Evolutionary conservation across 1,140 invertebrate genomes (phyloP).

Genomic region (Scaptomyza graminum): DNA sequence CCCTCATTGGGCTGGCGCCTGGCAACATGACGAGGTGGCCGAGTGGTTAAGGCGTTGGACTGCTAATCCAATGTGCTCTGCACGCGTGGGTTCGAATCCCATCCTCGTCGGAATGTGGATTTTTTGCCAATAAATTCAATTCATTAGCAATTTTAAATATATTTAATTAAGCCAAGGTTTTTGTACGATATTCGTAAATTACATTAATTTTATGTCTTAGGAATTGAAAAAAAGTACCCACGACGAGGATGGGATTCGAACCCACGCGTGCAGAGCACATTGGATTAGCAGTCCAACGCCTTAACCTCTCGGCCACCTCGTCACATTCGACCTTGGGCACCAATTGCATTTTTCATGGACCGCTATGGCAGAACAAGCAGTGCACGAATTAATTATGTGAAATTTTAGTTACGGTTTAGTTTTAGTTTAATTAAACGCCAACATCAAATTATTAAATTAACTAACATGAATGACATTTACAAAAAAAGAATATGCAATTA

Average conservation of each 20-base stretch:
- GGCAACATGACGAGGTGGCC: conserved; percentile 90
- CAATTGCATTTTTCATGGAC: conserved; percentile 20
- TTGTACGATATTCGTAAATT: no score
- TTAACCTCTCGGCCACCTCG: conserved; percentile 95
- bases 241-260: conserved; percentile 95
- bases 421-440: no score
- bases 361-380: conserved; percentile 9
- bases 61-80: conserved; percentile 89
- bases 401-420: no score
- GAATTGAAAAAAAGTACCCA: no score
- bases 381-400: not conserved
- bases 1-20: conserved; percentile 38
- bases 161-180: no score
- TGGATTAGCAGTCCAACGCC: conserved; percentile 93
- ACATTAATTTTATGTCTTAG: no score
- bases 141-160: not conserved
- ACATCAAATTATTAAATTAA: no score
- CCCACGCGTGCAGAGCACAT: conserved; percentile 91
- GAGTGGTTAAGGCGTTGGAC: conserved; percentile 96
- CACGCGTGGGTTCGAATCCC: conserved; percentile 95
- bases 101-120: conserved; percentile 88
- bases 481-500: not conserved
- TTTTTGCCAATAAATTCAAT: conserved; percentile 6
- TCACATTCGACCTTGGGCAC: conserved; percentile 77
- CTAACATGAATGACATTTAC: no score